Evolutionary conservation across 2,888 invertebrate species (phyloP), one percentile per base, ranked within the genome.

Genomic region (Hypsopygia costalis): DNA sequence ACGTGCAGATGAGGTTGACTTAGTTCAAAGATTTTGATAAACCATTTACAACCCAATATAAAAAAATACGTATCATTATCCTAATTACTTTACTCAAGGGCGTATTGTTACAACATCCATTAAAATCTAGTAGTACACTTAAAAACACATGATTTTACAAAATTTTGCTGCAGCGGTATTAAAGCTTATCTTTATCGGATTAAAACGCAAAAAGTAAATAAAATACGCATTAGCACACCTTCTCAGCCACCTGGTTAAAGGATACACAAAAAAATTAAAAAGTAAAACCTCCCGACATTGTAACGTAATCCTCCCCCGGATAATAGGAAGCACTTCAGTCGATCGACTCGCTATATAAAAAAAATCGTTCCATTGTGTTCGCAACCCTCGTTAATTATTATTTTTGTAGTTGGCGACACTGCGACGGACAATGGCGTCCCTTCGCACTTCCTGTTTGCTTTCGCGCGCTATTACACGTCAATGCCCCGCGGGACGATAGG

Each of bases 391-490:
- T 83, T 87, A 87, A 87, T 88, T 86, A 87, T 87, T 86, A 87
- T 88, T 87, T 86, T 87, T 79, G 80, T 85, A 85, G 83, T 83
- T 85, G 83, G 86, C 83, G 85, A 88, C 87, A 86, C 82, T 76
- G 82, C 63, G 55, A 55, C 73, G 74, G 68, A 86, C 86, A 85
- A 87, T 86, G 74, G 67, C 62, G 53, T 62, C 72, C 74, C 79
- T 70, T 69, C 77, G 74, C 78, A 73, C 77, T 87, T 87, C 87
- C 87, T 87, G 87, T 86, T 86, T 87, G 80, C 82, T 66, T 81
- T 87, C 83, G 86, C 87, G 87, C 86, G 85, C 87, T 86, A 86
- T 88, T 88, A 82, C 85, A 83, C 87, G 82, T 79, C 78, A 86
- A 85, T 85, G 76, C 76, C 69, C 68, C 66, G 69, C 69, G 71